These are phyloP conservation scores for Henricia sp. DNA, from an alignment of 53 echinoderm and acorn worm species.

Conservation along the genomic window DNA sequence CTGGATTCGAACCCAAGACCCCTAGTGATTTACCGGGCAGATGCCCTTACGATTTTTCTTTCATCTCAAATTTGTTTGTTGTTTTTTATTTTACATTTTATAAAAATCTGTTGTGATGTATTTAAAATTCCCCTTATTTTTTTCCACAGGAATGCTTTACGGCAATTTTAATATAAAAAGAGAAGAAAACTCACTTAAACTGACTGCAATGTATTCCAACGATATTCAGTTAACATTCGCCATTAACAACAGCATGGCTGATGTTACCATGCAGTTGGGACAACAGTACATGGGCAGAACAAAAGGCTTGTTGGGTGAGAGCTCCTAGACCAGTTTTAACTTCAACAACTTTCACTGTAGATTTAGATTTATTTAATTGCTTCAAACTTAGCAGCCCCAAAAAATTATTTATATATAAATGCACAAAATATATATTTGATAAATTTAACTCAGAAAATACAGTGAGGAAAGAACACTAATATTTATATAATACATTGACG, in stretches of 20 bases:
- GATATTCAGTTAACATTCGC: not conserved
- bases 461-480: too few relatives aligned
- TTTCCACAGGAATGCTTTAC: not conserved
- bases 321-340: not conserved
- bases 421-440: not conserved
- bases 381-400: too few relatives aligned
- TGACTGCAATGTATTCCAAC: not conserved
- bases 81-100: not conserved
- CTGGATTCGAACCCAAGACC: not conserved
- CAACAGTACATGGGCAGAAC: not conserved
- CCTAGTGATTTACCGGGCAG: not conserved
- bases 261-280: not conserved
- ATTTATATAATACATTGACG: too few relatives aligned
- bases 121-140: not conserved
- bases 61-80: too few relatives aligned
- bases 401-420: not conserved
- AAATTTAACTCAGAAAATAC: too few relatives aligned
- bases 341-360: not conserved
- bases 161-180: not conserved
- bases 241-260: not conserved
- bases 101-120: not conserved
- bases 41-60: not conserved
- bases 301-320: not conserved
- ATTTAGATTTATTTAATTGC: not conserved
- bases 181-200: not conserved